Evolutionary conservation across 2,888 invertebrate genomes (phyloP).

Genomic region (Chloroclystis v-ata): DNA sequence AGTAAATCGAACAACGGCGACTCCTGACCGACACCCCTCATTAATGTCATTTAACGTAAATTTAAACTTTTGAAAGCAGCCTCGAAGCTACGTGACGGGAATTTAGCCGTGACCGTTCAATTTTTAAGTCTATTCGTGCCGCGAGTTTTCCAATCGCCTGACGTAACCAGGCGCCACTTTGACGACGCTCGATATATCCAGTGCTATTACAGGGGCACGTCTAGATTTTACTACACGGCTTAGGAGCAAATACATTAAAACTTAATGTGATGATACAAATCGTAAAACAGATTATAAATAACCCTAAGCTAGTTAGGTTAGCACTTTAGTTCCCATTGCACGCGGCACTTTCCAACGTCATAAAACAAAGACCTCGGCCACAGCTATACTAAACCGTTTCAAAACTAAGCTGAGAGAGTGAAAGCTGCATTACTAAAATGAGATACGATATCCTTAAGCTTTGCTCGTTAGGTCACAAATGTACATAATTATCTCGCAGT

Average conservation of each 20-base stretch:
- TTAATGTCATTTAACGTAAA: constrained; percentile 66
- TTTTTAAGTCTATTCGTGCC: constrained; percentile 57
- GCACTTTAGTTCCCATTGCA: background rate
- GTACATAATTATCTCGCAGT: constrained; percentile 22
- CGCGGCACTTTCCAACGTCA: constrained; percentile 1
- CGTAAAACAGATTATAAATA: constrained; percentile 16
- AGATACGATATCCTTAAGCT: constrained; percentile 13
- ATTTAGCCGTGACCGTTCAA: constrained; percentile 42
- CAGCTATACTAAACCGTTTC: constrained; percentile 9
- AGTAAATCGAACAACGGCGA: constrained; percentile 38
- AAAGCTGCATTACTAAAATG: constrained; percentile 17
- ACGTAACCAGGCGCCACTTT: constrained; percentile 68
- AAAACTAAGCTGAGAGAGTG: constrained; percentile 13
- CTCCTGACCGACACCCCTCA: constrained; percentile 50
- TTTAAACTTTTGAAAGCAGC: constrained; percentile 67
- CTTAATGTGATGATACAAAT: constrained; percentile 17
- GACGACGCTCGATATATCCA: constrained; percentile 42
- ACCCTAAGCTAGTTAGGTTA: background rate
- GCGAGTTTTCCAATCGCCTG: constrained; percentile 67
- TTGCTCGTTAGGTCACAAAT: constrained; percentile 14
- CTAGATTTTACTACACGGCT: constrained; percentile 16
- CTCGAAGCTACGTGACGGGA: constrained; percentile 58
- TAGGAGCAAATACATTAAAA: constrained; percentile 10
- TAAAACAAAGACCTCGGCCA: background rate
- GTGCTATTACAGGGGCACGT: constrained; percentile 35